A percentile compares a stretch with the other conserved stretches of the same genome.
Evolutionary conservation across 2,888 invertebrate genomes (phyloP).

Genomic region (Onthophagus sagittarius): DNA sequence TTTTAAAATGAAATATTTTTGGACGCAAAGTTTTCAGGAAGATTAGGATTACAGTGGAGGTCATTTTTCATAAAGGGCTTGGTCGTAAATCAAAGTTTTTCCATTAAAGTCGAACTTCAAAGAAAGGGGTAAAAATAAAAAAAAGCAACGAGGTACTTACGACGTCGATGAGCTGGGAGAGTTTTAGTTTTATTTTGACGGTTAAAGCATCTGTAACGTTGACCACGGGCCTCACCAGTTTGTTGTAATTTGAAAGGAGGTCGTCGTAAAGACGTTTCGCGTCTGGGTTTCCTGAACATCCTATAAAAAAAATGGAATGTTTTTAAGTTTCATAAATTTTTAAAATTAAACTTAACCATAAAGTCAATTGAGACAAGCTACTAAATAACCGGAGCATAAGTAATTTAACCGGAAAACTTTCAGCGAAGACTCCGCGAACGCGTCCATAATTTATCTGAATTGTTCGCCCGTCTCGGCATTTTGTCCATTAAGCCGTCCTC

Average conservation of each 20-base stretch:
- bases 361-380: neutral
- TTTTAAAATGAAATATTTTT: too few relatives aligned
- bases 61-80: neutral
- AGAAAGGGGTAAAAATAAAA: too few relatives aligned
- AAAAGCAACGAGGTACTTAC: conserved; percentile 53
- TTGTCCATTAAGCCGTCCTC: neutral
- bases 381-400: neutral
- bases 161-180: conserved; percentile 87
- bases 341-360: neutral
- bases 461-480: neutral
- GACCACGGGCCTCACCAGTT: conserved; percentile 80
- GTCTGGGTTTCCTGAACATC: conserved; percentile 83
- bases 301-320: conserved; percentile 47
- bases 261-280: conserved; percentile 86
- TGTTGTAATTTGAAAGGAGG: conserved; percentile 82
- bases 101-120: neutral
- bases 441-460: neutral
- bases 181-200: conserved; percentile 81
- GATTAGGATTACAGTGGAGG: too few relatives aligned
- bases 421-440: neutral
- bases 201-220: conserved; percentile 81
- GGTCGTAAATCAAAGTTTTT: neutral
- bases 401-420: neutral
- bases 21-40: too few relatives aligned
- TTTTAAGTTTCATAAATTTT: neutral